Conservation (phyloP, 1,140 invertebrate species). For the Argopecten irradians region DNA sequence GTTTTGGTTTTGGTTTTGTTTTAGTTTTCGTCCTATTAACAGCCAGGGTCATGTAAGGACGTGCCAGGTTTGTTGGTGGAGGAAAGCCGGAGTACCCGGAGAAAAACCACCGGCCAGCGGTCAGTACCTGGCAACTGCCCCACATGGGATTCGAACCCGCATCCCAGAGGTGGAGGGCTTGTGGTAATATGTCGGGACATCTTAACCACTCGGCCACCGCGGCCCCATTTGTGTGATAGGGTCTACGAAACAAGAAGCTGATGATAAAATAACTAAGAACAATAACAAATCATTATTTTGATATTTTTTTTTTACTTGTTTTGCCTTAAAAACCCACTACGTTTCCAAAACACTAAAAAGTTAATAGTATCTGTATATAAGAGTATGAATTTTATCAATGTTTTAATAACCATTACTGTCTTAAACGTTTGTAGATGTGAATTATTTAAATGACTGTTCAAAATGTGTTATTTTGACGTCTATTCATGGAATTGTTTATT, state of each 20-base stretch:
- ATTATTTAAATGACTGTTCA: not conserved
- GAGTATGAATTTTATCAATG: no score
- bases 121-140: no score
- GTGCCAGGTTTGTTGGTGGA: no score
- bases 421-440: not conserved
- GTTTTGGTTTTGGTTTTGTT: not conserved
- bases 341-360: constrained; percentile 33
- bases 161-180: no score
- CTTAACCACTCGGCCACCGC: no score
- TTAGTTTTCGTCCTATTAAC: not conserved
- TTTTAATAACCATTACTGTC: not conserved
- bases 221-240: no score
- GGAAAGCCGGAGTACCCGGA: no score
- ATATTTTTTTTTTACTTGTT: not conserved
- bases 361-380: not conserved
- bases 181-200: no score
- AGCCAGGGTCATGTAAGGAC: no score
- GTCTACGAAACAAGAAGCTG: no score
- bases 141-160: no score
- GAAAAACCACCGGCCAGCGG: no score
- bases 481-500: not conserved
- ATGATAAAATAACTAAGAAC: not conserved
- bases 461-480: not conserved
- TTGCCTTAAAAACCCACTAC: not conserved
- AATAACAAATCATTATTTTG: not conserved